Base-by-base conservation (phyloP, 2,888 invertebrate genomes). In the Pollenia angustigena region DNA sequence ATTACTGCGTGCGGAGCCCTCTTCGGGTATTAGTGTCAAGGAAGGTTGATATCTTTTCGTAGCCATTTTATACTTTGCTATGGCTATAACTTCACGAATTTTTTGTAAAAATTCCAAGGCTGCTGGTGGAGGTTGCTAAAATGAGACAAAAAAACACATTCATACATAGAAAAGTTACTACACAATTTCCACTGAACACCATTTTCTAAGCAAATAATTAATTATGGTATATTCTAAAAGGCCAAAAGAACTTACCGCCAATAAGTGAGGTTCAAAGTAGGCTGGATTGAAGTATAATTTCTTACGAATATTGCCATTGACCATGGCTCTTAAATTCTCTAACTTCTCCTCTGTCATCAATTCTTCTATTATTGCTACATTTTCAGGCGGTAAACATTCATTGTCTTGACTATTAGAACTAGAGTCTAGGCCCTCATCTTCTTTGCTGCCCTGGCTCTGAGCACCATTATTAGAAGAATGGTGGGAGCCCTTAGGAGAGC, bases 281-380 rank as follows among this genome's bases (percentile, higher is more conserved):
- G 98, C 97, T 0, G 97, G 97, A 92, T 97, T 98, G 91, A 98
- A 98, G 91, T 97, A 98, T 3, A 98, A 94, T 91, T 97, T 97
- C 88, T 96, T 95, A 76, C 97, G 94, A 0, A 96, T 96, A 42
- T 95, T 95, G 12, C 96, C 97, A 88, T 94, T 94, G n/a, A 94
- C 93, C 86, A 95, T 95, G 12, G 95, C 95, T 89, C 95, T 94
- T 11, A 96, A 94, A 72, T 94, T 94, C 88, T 96, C 96, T 88
- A 96, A 94, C 84, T 95, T 94, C 71, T 96, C 96, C 88, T 95
- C 95, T 68, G 94, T 92, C 83, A 94, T 94, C 87, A 96, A 95
- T 7, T 97, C 97, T 93, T 97, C 97, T 10, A 97, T 96, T 81
- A 97, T 97, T 2, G 97, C 96, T 10, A 97, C 97, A 91, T 97